phyloP scores from a whole-genome alignment of 2,888 invertebrate species.

The Heliconius charithonia region DNA sequence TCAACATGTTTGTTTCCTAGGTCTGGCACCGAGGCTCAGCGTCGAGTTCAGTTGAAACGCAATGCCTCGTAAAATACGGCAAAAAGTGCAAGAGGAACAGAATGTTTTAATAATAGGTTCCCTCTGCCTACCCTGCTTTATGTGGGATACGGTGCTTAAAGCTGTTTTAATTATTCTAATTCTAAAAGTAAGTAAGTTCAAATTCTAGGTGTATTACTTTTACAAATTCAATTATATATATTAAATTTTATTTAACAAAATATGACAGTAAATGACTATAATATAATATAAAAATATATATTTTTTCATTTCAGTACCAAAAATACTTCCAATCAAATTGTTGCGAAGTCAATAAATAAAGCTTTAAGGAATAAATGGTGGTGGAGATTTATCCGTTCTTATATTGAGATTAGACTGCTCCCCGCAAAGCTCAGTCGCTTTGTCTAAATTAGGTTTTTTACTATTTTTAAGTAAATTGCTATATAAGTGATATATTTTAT shows the following conservation, averaged over 20 bases:
- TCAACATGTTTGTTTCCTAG: too few species aligned
- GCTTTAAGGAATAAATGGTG: constrained; percentile 27
- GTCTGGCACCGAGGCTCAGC: too few species aligned
- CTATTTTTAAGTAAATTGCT: constrained; percentile 15
- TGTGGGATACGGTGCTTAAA: too few species aligned
- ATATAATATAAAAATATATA: neutral
- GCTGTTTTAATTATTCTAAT: too few species aligned
- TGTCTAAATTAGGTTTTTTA: constrained; percentile 20
- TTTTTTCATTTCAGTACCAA: neutral
- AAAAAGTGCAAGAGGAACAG: too few species aligned
- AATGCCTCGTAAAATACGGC: too few species aligned
- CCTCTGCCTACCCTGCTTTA: too few species aligned
- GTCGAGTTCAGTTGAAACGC: too few species aligned
- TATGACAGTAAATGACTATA: neutral
- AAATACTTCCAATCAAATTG: constrained; percentile 30
- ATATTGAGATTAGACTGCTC: constrained; percentile 26
- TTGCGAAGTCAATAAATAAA: constrained; percentile 25
- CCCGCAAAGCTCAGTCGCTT: constrained; percentile 23
- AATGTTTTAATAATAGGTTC: too few species aligned
- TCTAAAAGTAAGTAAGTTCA: too few species aligned
- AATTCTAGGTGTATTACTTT: too few species aligned
- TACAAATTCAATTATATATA: too few species aligned
- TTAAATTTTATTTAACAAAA: neutral
- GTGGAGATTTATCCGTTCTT: constrained; percentile 22
- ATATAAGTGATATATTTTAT: neutral